Conservation (phyloP, 2,888 invertebrate species). For the Xestia sexstrigata region DNA sequence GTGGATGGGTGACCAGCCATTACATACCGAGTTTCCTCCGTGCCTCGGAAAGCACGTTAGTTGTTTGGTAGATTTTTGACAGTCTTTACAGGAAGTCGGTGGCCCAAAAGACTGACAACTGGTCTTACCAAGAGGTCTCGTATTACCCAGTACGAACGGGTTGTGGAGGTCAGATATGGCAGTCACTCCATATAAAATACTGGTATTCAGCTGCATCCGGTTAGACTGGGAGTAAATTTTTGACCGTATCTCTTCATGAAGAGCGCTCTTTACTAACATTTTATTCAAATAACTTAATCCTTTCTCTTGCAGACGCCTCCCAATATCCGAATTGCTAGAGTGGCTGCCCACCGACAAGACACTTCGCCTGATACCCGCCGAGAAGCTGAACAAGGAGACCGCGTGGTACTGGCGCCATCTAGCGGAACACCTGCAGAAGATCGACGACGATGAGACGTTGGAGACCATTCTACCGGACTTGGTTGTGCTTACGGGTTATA, state of each 20-base stretch:
- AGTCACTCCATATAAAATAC: too few species aligned
- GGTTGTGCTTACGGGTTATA: slow-evolving; percentile 93
- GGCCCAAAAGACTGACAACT: too few species aligned
- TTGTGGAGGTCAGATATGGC: too few species aligned
- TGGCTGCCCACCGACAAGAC: slow-evolving; percentile 87
- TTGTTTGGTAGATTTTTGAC: too few species aligned
- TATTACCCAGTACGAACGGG: too few species aligned
- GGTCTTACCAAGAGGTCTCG: too few species aligned
- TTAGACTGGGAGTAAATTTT: neutral
- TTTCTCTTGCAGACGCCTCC: slow-evolving; percentile 78
- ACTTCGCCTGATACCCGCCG: slow-evolving; percentile 85
- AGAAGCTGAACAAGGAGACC: slow-evolving; percentile 86
- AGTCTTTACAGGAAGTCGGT: too few species aligned
- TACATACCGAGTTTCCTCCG: too few species aligned
- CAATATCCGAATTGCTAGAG: slow-evolving; percentile 87
- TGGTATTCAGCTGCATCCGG: too few species aligned
- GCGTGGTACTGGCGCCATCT: slow-evolving; percentile 90
- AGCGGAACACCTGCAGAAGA: slow-evolving; percentile 85
- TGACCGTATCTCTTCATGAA: neutral
- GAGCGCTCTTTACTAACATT: neutral
- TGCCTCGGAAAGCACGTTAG: too few species aligned
- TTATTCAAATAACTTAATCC: neutral
- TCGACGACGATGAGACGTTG: slow-evolving; percentile 89
- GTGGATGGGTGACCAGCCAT: neutral
- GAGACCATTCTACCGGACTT: slow-evolving; percentile 93